Evolutionary conservation across 2,888 invertebrate species (phyloP).

Genomic region (Trypoxylon attenuatum): DNA sequence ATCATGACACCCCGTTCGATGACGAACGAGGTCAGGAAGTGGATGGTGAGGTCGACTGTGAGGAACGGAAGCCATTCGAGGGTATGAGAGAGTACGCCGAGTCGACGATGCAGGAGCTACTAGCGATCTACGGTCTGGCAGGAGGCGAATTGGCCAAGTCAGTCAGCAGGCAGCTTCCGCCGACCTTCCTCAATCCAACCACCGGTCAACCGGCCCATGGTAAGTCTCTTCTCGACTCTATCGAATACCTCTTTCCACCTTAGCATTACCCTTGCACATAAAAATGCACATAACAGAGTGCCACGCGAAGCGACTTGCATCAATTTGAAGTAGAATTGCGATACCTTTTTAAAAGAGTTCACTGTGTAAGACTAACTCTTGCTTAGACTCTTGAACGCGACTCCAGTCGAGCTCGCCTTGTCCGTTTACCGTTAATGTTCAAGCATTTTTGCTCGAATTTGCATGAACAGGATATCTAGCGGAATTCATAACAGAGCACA

Average conservation of each 20-base stretch:
- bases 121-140: constrained; percentile 76
- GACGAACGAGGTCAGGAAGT: constrained; percentile 58
- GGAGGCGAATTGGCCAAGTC: constrained; percentile 74
- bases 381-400: background rate
- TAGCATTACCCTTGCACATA: too few relatives aligned
- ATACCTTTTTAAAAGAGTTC: background rate
- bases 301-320: too few relatives aligned
- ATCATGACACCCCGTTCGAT: constrained; percentile 61
- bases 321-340: background rate
- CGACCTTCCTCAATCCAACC: constrained; percentile 71
- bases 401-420: background rate
- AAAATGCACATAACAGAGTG: too few relatives aligned
- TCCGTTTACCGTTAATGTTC: background rate
- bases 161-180: constrained; percentile 72
- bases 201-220: constrained; percentile 64
- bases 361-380: background rate
- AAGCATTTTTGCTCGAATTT: background rate
- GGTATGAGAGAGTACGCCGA: constrained; percentile 77
- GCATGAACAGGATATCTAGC: constrained; percentile 1
- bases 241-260: too few relatives aligned
- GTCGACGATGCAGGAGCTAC: constrained; percentile 77
- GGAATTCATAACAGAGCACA: background rate
- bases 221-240: constrained; percentile 40
- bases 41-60: constrained; percentile 59
- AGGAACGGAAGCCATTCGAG: constrained; percentile 65